Percentiles rank a stretch among this genome's conserved stretches.
These are phyloP conservation scores for Trinectes maculatus DNA, from an alignment of 2,113 vertebrate species.

Conservation along the genomic window DNA sequence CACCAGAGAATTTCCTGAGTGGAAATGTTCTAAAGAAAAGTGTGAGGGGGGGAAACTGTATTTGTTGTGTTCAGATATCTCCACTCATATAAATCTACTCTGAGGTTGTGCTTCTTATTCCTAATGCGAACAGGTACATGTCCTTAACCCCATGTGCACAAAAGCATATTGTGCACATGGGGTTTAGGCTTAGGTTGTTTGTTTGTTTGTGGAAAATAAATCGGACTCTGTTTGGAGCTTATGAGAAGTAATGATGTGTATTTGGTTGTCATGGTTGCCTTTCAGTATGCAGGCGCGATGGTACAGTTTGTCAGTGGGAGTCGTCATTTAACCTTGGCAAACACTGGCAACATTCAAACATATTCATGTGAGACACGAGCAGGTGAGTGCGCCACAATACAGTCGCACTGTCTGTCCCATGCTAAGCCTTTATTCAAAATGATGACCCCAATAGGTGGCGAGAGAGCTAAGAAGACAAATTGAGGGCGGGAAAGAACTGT, in stretches of 20 bases:
- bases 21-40: no score
- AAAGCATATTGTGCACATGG: no score
- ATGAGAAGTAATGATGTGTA: constrained; percentile 30
- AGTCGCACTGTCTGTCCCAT: constrained; percentile 28
- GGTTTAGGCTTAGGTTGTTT: no score
- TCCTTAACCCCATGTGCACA: no score
- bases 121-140: neutral
- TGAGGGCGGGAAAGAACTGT: constrained; percentile 8
- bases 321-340: constrained; percentile 67
- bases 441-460: constrained; percentile 17
- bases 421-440: constrained; percentile 62
- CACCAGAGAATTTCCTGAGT: neutral
- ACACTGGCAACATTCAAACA: no score
- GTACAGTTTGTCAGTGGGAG: constrained; percentile 39
- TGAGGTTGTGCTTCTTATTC: no score
- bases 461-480: constrained; percentile 22
- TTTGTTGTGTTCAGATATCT: neutral
- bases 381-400: constrained; percentile 58
- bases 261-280: constrained; percentile 52
- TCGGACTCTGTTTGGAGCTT: constrained; percentile 8
- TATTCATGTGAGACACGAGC: constrained; percentile 47
- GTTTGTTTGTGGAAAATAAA: neutral
- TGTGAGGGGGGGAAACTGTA: no score
- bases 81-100: neutral
- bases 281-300: constrained; percentile 24